Base-by-base conservation (phyloP, 37 sponge, comb jelly and placozoan species). In the Axinella damicornis region DNA sequence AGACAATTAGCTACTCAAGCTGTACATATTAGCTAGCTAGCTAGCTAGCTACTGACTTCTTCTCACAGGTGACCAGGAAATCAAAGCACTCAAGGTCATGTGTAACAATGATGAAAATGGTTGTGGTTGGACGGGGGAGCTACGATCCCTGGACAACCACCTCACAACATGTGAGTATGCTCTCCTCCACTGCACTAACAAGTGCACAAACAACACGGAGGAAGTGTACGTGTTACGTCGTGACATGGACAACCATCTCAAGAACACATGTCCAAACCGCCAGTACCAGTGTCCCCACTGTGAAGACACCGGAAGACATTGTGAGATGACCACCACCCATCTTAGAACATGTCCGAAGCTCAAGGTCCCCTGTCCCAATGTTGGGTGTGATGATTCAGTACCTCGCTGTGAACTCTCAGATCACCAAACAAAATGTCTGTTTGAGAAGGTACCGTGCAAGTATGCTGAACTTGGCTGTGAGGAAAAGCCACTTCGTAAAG, bases 271-370 rank as follows among this genome's bases (percentile, higher is more conserved):
- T 66, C 76, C 62, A 25, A 63, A 56, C 11, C 30, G 84, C n/a
- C 84, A 39, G 76, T 84, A 24, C 22, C 27, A 84, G 56, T 84
- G 84, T 65, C 84, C 84, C 2, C 76, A 84, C 18, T 84, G 76
- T 34, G 27, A 74, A n/a, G 75, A 72, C 68, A 76, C 46, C 17
- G 76, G 75, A 2, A 68, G 64, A 65, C 21, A 84, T 57, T 19
- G 65, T 25, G 62, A 65, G 54, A 75, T 64, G 0, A 84, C 65
- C 2, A 75, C 65, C 27, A 35, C 46, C 9, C 46, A 46, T 46
- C 46, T 46, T 46, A 9, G 9, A 4, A 46, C 9, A 9, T 46
- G 46, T 9, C 46, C 46, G 9, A 46, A 46, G 46, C 6, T 46
- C 4, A 46, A 46, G 9, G 9, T 46, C 46, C 9, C 46, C 46